These are phyloP conservation scores for Sylvicola fuscatus DNA, from an alignment of 2,888 invertebrate species.

Conservation along the genomic window DNA sequence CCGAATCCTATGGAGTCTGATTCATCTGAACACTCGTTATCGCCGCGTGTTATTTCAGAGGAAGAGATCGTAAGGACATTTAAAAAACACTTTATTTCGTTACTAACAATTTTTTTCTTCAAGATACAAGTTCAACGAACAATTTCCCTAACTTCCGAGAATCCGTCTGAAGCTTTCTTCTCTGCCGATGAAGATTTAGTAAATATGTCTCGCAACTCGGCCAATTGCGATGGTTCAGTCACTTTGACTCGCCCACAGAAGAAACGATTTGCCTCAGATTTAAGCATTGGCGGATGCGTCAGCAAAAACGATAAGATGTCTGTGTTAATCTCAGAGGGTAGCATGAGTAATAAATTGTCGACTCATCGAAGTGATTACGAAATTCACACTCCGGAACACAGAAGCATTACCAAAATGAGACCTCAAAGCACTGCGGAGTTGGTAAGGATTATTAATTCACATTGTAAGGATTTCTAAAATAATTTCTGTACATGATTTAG, in stretches of 20 bases:
- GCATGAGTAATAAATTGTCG: constrained; percentile 21
- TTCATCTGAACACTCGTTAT: constrained; percentile 19
- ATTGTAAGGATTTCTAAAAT: constrained; percentile 1
- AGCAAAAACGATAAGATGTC: no score
- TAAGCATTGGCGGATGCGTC: constrained; percentile 11
- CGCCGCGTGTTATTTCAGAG: constrained; percentile 11
- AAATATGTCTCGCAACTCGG: constrained; percentile 9
- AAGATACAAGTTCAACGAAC: constrained; percentile 40
- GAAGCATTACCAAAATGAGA: constrained; percentile 23
- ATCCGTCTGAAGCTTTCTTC: constrained; percentile 80
- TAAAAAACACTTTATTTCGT: no score
- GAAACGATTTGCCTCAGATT: constrained; percentile 24
- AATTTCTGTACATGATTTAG: constrained; percentile 19
- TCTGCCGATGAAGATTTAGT: constrained; percentile 76
- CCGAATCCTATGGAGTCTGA: constrained; percentile 24
- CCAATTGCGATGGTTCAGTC: constrained; percentile 9
- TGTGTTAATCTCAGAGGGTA: no score
- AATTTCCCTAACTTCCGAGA: constrained; percentile 72
- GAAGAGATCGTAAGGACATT: constrained; percentile 20
- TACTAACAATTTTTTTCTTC: no score
- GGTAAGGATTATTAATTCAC: constrained; percentile 14
- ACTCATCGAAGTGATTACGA: constrained; percentile 39
- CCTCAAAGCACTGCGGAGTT: constrained; percentile 26
- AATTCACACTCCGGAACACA: constrained; percentile 38
- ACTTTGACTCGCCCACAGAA: constrained; percentile 9